Conservation (phyloP, 2,888 invertebrate species). For the Azorinus chamasolen region DNA sequence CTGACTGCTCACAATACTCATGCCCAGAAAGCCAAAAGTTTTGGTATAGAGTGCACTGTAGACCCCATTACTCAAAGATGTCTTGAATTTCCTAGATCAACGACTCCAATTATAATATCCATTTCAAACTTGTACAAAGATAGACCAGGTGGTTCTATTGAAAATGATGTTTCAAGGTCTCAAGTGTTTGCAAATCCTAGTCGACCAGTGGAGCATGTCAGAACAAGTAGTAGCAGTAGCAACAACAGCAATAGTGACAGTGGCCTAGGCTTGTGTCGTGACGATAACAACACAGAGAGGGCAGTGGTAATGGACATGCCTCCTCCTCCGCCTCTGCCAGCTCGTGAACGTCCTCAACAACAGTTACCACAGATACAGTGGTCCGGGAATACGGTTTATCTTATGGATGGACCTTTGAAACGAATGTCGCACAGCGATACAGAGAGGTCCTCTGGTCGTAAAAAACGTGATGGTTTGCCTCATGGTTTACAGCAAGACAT, state of each 20-base stretch:
- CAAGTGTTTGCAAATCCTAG: slow-evolving; percentile 79
- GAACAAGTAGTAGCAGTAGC: slow-evolving; percentile 91
- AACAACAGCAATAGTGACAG: slow-evolving; percentile 97
- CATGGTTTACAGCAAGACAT: slow-evolving; percentile 45
- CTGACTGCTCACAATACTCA: slow-evolving; percentile 94
- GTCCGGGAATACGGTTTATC: slow-evolving; percentile 62
- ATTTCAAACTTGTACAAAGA: slow-evolving; percentile 88
- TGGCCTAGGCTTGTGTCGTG: slow-evolving; percentile 89
- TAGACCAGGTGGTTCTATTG: slow-evolving; percentile 74
- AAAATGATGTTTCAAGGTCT: slow-evolving; percentile 80
- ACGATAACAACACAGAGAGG: slow-evolving; percentile 81
- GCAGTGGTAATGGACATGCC: slow-evolving; percentile 37
- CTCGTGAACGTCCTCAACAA: slow-evolving; percentile 34
- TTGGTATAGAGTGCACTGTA: slow-evolving; percentile 91
- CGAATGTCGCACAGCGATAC: slow-evolving; percentile 49
- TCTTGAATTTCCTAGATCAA: slow-evolving; percentile 95
- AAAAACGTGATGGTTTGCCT: not conserved
- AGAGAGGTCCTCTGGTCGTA: slow-evolving; percentile 4
- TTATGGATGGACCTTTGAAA: slow-evolving; percentile 63
- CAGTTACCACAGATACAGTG: slow-evolving; percentile 60
- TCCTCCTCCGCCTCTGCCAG: slow-evolving; percentile 54
- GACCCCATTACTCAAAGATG: slow-evolving; percentile 88
- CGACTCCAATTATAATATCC: slow-evolving; percentile 89
- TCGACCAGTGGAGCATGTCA: slow-evolving; percentile 58
- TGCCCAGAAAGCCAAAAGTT: slow-evolving; percentile 92